Conservation (phyloP, 1,140 invertebrate genomes). For the Bombus sibiricus region DNA sequence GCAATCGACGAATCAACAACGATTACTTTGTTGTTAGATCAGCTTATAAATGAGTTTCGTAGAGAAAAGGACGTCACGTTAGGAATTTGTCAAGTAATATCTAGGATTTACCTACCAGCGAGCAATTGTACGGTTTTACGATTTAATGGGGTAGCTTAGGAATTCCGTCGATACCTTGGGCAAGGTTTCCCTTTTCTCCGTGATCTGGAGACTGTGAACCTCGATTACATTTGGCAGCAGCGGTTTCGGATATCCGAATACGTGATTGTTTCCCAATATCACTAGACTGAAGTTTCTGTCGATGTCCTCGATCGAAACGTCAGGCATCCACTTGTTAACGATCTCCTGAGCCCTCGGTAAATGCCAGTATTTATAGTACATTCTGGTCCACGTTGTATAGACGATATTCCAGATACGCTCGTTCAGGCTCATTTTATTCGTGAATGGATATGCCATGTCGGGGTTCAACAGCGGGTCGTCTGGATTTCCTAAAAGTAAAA, state of each 20-base stretch:
- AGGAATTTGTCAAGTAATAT: neutral
- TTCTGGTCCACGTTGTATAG: conserved; percentile 74
- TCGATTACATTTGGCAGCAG: conserved; percentile 82
- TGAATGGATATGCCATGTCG: conserved; percentile 78
- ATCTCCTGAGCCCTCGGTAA: conserved; percentile 70
- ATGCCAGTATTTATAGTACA: conserved; percentile 76
- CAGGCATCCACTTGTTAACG: conserved; percentile 66
- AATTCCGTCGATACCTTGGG: conserved; percentile 56
- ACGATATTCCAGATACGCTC: conserved; percentile 73
- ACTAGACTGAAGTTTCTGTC: conserved; percentile 77
- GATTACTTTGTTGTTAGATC: neutral
- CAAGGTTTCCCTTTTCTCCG: conserved; percentile 51
- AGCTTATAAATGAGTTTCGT: too few relatives aligned
- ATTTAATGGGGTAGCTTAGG: conserved; percentile 6
- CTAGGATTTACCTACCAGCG: neutral
- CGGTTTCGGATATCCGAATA: conserved; percentile 79
- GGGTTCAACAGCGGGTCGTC: conserved; percentile 78
- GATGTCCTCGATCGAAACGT: conserved; percentile 68
- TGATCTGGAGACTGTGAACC: conserved; percentile 83
- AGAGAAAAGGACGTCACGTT: too few relatives aligned
- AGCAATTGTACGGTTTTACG: neutral
- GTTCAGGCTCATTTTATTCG: conserved; percentile 69
- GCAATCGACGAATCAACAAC: neutral
- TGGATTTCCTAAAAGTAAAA: conserved; percentile 72
- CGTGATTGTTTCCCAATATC: conserved; percentile 77